Base-by-base conservation (phyloP, 2,113 vertebrate species). In the Sinocyclocheilus grahami region DNA sequence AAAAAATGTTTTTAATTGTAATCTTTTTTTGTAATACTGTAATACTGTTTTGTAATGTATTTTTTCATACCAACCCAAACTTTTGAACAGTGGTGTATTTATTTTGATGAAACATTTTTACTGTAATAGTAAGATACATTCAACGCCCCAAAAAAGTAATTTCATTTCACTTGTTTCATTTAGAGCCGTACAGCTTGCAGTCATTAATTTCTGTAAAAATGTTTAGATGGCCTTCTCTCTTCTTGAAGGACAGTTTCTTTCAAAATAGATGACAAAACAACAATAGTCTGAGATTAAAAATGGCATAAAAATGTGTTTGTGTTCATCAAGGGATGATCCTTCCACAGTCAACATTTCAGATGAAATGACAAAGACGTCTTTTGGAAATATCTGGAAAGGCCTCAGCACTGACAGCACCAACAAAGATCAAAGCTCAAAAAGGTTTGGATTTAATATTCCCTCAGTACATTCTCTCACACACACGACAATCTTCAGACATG, bases 321-420 rank as follows among this genome's bases (percentile, higher is more conserved):
- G 90, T 33, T 94, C 11, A 14, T 62, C 65, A 92, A 99, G 98
- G 96, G 94, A 96, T 87, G 98, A 99, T 89, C 98, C 98, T 37
- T 97, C 98, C 78, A 96, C 97, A 22, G 97, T 99, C 88, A 99
- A 99, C 94, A 99, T 99, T 94, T 97, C 98, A 62, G 97, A 99
- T 87, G 98, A 99, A 94, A 99, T 99, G 98, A 96, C 97, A 86
- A 99, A 99, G 96, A 97, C 98, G 37, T 96, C 97, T 74, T 95
- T 96, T 16, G 95, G 95, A 72, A 92, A 90, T 77, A 96, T 97
- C 84, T 99, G 98, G 97, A 98, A 97, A 93, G 96, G 95, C 63
- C 92, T 99, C 78, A 95, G 93, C 83, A 96, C 97, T 2, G 98
- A 99, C 89, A 96, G 92, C 89, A 65, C 96, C 88, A 98, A 98